phyloP scores from a whole-genome alignment of 2,113 vertebrate species.

The Petaurus breviceps region DNA sequence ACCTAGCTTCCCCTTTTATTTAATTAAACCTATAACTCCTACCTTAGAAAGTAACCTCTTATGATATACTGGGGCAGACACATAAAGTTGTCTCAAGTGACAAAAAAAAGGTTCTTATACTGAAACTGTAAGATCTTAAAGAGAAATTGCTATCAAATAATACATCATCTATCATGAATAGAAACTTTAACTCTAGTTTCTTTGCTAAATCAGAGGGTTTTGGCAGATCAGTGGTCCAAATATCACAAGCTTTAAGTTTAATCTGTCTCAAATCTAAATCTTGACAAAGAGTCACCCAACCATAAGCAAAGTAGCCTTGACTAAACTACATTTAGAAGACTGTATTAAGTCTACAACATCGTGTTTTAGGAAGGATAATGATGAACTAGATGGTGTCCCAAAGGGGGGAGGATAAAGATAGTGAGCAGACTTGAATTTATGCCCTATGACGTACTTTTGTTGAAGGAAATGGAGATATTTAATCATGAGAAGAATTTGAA shows the following conservation, averaged over 20 bases:
- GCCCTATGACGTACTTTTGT: neutral
- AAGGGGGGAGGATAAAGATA: neutral
- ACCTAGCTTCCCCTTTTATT: neutral
- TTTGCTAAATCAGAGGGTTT: neutral
- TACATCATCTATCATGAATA: slow-evolving; percentile 64
- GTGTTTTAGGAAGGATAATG: neutral
- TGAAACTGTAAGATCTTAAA: slow-evolving; percentile 52
- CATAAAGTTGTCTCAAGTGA: slow-evolving; percentile 59
- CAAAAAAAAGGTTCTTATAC: slow-evolving; percentile 53
- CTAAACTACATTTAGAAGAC: neutral
- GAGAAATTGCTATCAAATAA: slow-evolving; percentile 60
- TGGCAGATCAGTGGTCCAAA: neutral
- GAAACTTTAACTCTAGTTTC: slow-evolving; percentile 41
- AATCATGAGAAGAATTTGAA: neutral
- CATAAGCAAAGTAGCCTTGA: neutral
- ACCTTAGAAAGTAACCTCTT: neutral
- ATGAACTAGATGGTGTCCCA: neutral
- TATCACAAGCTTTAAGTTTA: neutral
- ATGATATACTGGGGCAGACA: slow-evolving; percentile 52
- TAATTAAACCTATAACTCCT: neutral
- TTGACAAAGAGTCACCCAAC: neutral
- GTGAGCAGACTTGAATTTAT: neutral
- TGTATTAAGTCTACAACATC: neutral
- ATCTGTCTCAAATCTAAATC: neutral
- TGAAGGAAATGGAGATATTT: neutral